Base-by-base conservation (phyloP, 2,888 invertebrate genomes). In the Athalia rosae region DNA sequence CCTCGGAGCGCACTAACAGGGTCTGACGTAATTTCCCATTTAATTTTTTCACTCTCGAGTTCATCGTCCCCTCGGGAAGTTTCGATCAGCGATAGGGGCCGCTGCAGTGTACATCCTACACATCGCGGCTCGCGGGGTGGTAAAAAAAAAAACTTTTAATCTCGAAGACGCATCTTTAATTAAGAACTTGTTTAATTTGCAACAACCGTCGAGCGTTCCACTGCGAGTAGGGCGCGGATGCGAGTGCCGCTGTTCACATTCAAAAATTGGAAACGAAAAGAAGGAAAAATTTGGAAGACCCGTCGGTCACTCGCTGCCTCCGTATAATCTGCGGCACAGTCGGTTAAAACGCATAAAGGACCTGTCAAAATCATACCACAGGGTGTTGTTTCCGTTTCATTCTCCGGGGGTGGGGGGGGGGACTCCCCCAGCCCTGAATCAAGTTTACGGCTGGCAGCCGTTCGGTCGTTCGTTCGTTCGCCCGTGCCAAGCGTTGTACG, bases 381-480 rank as follows among this genome's bases (percentile, higher is more conserved):
- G 71, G 71, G 71, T 71, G 71, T 58, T 71, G 71, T 56, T 71
- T 71, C 58, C 58, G 41, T 71, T 58, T 71, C 58, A 71, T 71
- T 71, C 43, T 41, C 7, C 9, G 62, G 43, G 62, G n/a, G n/a
- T n/a, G n/a, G n/a, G n/a, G n/a, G n/a, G n/a, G n/a, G n/a, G n/a
- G 41, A 59, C 71, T 71, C 71, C 71, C 43, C 59, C 47, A 71
- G 74, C 69, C 67, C 71, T 82, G 82, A 28, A 28, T 79, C 77
- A 83, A 86, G 82, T 87, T 87, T 87, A 87, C 85, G 83, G 84
- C 85, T 81, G 82, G 81, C 82, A 82, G 82, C 48, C 74, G 74
- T 74, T 74, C 71, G 58, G 71, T 58, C 50, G 74, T 74, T 74
- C 71, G 45, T 56, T 58, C 50, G 74, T 81, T 85, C 82, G 80